Evolutionary conservation across 2,113 vertebrate species (phyloP).

Genomic region (Hyla sarda): DNA sequence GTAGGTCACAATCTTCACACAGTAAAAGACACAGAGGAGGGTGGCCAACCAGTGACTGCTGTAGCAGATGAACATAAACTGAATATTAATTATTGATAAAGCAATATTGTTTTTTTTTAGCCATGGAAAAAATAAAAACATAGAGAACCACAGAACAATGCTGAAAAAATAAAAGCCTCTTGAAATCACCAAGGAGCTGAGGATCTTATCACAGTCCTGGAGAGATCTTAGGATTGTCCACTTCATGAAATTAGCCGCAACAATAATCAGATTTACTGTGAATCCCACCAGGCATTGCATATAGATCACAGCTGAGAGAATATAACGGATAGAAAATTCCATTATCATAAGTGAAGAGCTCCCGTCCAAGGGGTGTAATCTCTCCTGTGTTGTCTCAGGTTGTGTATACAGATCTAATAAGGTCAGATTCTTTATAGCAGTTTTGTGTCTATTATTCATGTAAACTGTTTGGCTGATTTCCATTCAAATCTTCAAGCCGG

Average conservation of each 20-base stretch:
- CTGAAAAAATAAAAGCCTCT: not conserved
- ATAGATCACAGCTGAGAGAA: not conserved
- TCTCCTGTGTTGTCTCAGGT: not conserved
- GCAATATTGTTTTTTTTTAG: not conserved
- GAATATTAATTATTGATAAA: not conserved
- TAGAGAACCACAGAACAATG: not conserved
- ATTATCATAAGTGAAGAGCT: not conserved
- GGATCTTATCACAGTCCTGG: not conserved
- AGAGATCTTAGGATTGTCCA: not conserved
- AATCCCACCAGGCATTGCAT: not conserved
- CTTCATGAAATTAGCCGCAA: not conserved
- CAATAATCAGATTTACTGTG: not conserved
- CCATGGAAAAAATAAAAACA: not conserved
- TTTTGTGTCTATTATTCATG: not conserved
- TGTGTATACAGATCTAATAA: not conserved
- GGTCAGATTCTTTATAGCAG: not conserved
- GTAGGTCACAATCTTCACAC: constrained; percentile 57
- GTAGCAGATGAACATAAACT: not conserved
- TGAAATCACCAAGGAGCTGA: not conserved
- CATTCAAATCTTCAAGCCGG: not conserved
- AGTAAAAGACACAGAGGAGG: constrained; percentile 63
- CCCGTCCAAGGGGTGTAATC: not conserved
- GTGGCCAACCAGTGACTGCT: constrained; percentile 60
- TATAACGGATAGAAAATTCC: not conserved
- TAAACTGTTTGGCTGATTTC: not conserved